Evolutionary conservation across 2,113 vertebrate species (phyloP), one percentile per base, ranked within the genome.

Genomic region (Ctenomys sociabilis): DNA sequence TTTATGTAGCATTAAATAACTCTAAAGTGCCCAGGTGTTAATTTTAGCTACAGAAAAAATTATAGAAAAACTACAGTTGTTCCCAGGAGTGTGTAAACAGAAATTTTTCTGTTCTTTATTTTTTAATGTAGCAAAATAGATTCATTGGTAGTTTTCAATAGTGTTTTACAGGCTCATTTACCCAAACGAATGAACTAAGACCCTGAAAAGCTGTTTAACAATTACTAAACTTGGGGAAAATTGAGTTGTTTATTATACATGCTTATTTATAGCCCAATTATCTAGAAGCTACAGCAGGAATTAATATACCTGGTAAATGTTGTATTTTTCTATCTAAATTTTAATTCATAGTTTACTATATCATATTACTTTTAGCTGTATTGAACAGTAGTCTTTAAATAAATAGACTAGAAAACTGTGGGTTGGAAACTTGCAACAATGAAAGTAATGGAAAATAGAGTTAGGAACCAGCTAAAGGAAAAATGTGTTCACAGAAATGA

Each of bases 251-350:
- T 54, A 87, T n/a, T 75, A 0, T 3, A 93, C 63, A 0, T 91
- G 68, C 21, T n/a, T 96, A 49, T 94, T 98, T 94, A 68, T 84
- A 52, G 93, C 86, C 59, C 96, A 88, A 82, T 90, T 96, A 95
- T 78, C 61, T 86, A 45, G 37, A 94, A 70, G n/a, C 94, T 93
- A 43, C 35, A 75, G 10, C 2, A 94, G 43, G n/a, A 92, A 80
- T 91, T 77, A 95, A 80, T 91, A 92, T 11, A 54, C 32, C 43
- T 35, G 28, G 9, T 84, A 96, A 78, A 83, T 68, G 19, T 52
- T 94, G 7, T 83, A 59, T 95, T 83, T 83, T 94, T 81, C 83
- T 73, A 66, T 26, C n/a, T 90, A 43, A 85, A 68, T 78, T 92
- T 45, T 73, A 52, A 96, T 93, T 92, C 92, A 78, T 52, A 72